phyloP scores from a whole-genome alignment of 2,113 vertebrate species.

The Anhinga anhinga region DNA sequence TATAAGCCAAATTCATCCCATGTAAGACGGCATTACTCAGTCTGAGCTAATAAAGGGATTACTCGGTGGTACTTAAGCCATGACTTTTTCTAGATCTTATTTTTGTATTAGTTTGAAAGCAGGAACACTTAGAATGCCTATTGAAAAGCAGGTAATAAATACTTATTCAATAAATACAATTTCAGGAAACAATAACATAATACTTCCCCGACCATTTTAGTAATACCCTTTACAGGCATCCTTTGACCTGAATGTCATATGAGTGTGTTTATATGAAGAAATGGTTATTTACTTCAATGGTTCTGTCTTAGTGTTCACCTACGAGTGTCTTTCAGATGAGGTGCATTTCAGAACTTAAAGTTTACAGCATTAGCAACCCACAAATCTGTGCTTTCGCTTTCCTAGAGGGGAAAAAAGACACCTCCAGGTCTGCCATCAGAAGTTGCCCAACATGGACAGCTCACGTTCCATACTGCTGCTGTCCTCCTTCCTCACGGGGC shows the following conservation, averaged over 20 bases:
- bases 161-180: background rate
- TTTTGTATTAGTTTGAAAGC: background rate
- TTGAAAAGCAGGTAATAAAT: background rate
- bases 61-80: background rate
- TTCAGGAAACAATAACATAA: background rate
- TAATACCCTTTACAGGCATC: background rate
- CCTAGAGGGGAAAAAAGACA: background rate
- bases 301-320: background rate
- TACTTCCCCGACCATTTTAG: background rate
- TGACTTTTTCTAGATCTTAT: background rate
- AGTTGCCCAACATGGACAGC: background rate
- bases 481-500: background rate
- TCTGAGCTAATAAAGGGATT: background rate
- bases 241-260: background rate
- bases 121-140: background rate
- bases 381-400: too few species aligned
- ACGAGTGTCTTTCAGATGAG: rapidly evolving
- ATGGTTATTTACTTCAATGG: rapidly evolving
- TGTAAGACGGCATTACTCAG: background rate
- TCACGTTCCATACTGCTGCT: background rate
- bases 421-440: background rate
- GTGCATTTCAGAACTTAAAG: background rate
- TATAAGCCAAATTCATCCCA: background rate
- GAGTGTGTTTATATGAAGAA: background rate
- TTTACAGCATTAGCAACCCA: background rate